Base-by-base conservation (phyloP, 2,797 vertebrate genomes). In the Tinamus major region DNA sequence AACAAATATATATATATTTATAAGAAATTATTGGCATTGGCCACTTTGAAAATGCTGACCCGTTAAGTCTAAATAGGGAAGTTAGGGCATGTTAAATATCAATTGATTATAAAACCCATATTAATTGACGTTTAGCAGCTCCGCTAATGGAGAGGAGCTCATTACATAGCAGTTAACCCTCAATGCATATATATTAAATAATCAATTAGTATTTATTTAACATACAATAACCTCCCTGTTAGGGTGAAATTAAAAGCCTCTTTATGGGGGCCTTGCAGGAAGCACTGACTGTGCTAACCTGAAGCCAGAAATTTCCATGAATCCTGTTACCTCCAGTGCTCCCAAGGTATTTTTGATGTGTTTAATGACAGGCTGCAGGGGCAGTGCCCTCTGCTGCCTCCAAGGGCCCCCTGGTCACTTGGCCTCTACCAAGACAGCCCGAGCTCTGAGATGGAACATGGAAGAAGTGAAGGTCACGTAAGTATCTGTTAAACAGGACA, bases 191-290 rank as follows among this genome's bases (percentile, higher is more conserved):
- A 96, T 96, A 95, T 96, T 85, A 96, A 96, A 96, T 95, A 97
- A 97, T 97, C 97, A 96, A 96, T 97, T 96, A 97, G 96, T 96
- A 95, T 97, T 97, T 97, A 97, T 96, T 97, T 97, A 97, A 95
- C 94, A 96, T 96, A 95, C 93, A 96, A 95, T 95, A 96, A 95
- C 91, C 84, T 96, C 80, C 76, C 93, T 95, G 79, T 96, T 95
- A 96, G 69, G 65, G 87, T 75, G 90, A 87, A 94, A 95, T 97
- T 95, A 95, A 96, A 94, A 89, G 63, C 77, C 92, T 84, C 92
- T 95, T 96, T 90, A 71, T 10, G 10, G 81, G 82, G 55, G 82
- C 68, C 56, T 71, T 33, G 85, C 69, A 61, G 84, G 62, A 74
- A 64, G 70, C 35, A 17, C 33, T 68, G 87, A 4, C 87, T 68